Conservation (phyloP, 2,888 invertebrate species). For the Empis livida region DNA sequence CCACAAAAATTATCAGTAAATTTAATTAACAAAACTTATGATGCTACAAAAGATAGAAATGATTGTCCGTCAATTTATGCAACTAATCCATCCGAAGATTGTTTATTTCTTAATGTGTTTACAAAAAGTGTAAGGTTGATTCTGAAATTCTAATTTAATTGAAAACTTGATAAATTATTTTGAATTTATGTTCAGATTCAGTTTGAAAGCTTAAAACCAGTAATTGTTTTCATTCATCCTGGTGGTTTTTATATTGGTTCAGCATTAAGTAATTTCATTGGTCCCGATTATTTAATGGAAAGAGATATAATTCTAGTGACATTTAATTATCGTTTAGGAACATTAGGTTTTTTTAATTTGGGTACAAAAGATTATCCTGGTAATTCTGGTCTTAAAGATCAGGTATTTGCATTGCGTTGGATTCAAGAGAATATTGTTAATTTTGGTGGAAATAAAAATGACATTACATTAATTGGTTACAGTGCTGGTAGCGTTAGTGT, state of each 20-base stretch:
- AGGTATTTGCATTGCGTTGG: conserved; percentile 42
- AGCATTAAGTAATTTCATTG: conserved; percentile 25
- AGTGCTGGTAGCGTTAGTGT: conserved; percentile 24
- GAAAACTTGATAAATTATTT: too few relatives aligned
- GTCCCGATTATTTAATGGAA: conserved; percentile 46
- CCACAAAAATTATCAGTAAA: not conserved
- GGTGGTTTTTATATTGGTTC: conserved; percentile 48
- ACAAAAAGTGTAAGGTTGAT: conserved; percentile 24
- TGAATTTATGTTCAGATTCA: not conserved
- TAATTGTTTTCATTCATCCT: conserved; percentile 49
- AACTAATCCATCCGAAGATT: conserved; percentile 37
- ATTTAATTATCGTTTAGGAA: conserved; percentile 46
- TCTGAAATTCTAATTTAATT: not conserved
- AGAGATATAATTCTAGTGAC: conserved; percentile 46
- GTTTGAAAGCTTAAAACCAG: conserved; percentile 38
- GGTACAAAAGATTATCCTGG: conserved; percentile 41
- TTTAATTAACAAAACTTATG: conserved; percentile 30
- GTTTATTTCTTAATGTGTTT: conserved; percentile 41
- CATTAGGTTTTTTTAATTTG: conserved; percentile 39
- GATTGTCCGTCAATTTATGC: conserved; percentile 37
- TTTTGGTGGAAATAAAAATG: conserved; percentile 42
- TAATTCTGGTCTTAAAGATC: conserved; percentile 45
- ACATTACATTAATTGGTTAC: conserved; percentile 40
- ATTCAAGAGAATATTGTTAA: conserved; percentile 37
- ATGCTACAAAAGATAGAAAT: conserved; percentile 40